Conservation (phyloP, 2,113 vertebrate species). For the Orientallactaga bullata region DNA sequence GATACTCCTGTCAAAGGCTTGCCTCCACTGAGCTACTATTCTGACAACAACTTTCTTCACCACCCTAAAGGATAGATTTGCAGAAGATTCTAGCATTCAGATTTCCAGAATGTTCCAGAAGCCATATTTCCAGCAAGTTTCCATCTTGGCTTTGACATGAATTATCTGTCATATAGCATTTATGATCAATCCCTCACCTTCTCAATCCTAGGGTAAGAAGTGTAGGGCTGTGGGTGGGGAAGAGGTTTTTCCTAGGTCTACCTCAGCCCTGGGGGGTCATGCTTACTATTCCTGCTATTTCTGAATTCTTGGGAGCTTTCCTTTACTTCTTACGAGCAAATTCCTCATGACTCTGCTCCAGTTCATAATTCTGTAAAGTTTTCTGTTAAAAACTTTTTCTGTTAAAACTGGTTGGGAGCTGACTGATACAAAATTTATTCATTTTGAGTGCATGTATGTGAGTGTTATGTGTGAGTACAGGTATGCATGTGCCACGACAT, state of each 20-base stretch:
- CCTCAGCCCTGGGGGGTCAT: not conserved
- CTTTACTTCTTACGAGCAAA: constrained; percentile 5
- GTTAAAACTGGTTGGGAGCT: not conserved
- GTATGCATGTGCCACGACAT: too few species aligned
- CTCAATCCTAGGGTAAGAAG: not conserved
- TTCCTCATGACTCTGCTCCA: not conserved
- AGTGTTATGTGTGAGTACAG: too few species aligned
- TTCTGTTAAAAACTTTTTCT: constrained; percentile 17
- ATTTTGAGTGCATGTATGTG: too few species aligned
- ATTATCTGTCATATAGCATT: not conserved
- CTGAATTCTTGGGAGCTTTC: constrained; percentile 22
- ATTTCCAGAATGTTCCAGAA: not conserved
- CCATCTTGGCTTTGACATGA: not conserved
- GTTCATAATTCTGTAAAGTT: constrained; percentile 31
- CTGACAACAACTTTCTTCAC: not conserved
- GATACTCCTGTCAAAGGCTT: too few species aligned
- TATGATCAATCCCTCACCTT: not conserved
- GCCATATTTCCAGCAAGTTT: not conserved
- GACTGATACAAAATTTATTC: not conserved
- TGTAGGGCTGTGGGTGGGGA: accelerated
- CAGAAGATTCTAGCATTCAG: not conserved
- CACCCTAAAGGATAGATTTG: not conserved
- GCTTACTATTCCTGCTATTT: not conserved
- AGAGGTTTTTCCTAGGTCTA: not conserved
- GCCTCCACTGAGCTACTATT: not conserved